Evolutionary conservation across 1,140 invertebrate genomes (phyloP).

Genomic region (Phymorhynchus buccinoides): DNA sequence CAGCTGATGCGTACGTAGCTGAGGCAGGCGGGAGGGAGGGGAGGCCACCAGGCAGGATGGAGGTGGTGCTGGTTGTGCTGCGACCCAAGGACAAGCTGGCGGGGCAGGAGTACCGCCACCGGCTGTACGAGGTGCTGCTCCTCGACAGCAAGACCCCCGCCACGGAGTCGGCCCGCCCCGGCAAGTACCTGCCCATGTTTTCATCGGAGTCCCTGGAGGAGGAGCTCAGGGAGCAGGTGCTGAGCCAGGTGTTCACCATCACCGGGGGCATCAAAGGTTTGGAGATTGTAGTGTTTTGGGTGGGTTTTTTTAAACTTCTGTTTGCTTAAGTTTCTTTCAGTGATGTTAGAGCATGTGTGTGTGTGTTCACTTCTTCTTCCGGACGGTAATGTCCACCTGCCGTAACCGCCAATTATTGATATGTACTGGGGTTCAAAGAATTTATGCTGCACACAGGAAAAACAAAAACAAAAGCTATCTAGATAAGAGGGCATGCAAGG

Average conservation of each 20-base stretch:
- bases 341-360: too few relatives aligned
- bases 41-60: slow-evolving; percentile 51
- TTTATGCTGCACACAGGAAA: too few relatives aligned
- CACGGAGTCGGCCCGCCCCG: slow-evolving; percentile 49
- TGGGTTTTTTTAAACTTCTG: not conserved
- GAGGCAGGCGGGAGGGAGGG: not conserved
- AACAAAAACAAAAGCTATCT: too few relatives aligned
- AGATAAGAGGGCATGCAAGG: too few relatives aligned
- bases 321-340: not conserved
- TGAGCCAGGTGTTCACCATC: slow-evolving; percentile 56
- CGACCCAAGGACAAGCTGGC: slow-evolving; percentile 55
- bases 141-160: slow-evolving; percentile 56
- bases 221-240: slow-evolving; percentile 57
- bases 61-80: slow-evolving; percentile 61
- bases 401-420: too few relatives aligned
- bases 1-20: not conserved
- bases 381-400: too few relatives aligned
- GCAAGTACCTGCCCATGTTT: slow-evolving; percentile 61
- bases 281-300: not conserved
- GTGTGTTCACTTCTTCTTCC: too few relatives aligned
- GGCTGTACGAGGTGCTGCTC: slow-evolving; percentile 62
- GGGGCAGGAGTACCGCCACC: slow-evolving; percentile 54
- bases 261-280: slow-evolving; percentile 64
- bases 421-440: too few relatives aligned
- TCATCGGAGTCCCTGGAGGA: slow-evolving; percentile 51